These are phyloP conservation scores for Amphilophus citrinellus DNA, from an alignment of 2,113 vertebrate species.

Conservation along the genomic window DNA sequence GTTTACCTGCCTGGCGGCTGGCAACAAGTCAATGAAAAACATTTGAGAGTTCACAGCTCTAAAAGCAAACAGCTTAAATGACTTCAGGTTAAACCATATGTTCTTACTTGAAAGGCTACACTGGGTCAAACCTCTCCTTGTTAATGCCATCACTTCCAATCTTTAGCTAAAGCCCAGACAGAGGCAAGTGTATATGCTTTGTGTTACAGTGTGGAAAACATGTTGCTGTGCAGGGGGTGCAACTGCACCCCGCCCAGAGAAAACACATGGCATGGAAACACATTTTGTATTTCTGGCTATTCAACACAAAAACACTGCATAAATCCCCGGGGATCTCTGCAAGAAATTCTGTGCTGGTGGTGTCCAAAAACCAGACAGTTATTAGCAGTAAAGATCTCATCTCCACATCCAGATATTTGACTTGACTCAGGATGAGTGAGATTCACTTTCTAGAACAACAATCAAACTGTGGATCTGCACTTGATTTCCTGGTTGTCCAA, in stretches of 20 bases:
- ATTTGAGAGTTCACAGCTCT: conserved; percentile 28
- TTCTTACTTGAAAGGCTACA: neutral
- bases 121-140: neutral
- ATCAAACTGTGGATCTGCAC: conserved; percentile 27
- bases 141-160: conserved; percentile 1
- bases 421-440: conserved; percentile 41
- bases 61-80: conserved; percentile 21
- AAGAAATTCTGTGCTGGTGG: conserved; percentile 1
- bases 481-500: conserved; percentile 31
- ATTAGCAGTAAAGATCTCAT: conserved; percentile 8
- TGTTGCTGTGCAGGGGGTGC: conserved; percentile 26
- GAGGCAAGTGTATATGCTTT: conserved; percentile 48
- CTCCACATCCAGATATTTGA: conserved; percentile 46
- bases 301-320: conserved; percentile 23
- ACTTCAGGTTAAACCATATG: conserved; percentile 2
- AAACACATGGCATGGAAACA: conserved; percentile 49
- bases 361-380: conserved; percentile 21
- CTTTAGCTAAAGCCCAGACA: conserved; percentile 7
- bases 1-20: conserved; percentile 57
- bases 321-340: neutral
- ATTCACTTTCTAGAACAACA: conserved; percentile 54
- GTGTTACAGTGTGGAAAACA: conserved; percentile 54
- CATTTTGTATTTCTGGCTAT: conserved; percentile 50
- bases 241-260: conserved; percentile 43
- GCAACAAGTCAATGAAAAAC: conserved; percentile 1